Evolutionary conservation across 2,797 vertebrate genomes (phyloP).

Genomic region (Pangasius djambal): DNA sequence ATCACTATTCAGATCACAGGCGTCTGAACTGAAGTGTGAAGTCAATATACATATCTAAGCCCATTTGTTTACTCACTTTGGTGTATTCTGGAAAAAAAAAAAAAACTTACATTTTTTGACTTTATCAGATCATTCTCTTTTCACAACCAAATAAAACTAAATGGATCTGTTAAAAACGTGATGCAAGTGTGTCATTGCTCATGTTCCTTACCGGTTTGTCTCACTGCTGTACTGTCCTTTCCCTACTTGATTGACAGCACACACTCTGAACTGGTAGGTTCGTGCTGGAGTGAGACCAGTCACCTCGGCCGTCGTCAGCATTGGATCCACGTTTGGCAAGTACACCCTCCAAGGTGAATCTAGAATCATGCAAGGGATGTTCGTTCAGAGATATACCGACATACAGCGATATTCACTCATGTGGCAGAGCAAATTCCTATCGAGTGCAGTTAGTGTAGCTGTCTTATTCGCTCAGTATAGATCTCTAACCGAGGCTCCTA

Average conservation of each 20-base stretch:
- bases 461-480: constrained; percentile 26
- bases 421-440: neutral
- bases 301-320: constrained; percentile 78
- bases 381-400: neutral
- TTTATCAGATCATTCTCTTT: neutral
- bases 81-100: neutral
- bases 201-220: constrained; percentile 85
- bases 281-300: constrained; percentile 89
- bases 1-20: constrained; percentile 24
- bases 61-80: constrained; percentile 16
- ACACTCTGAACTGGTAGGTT: constrained; percentile 94
- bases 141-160: neutral
- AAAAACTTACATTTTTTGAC: neutral
- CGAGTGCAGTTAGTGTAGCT: constrained; percentile 12
- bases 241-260: constrained; percentile 94
- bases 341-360: constrained; percentile 97
- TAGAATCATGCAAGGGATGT: constrained; percentile 57
- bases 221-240: constrained; percentile 90
- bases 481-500: constrained; percentile 46
- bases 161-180: neutral
- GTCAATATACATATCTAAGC: constrained; percentile 8
- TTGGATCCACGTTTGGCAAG: constrained; percentile 83
- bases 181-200: neutral
- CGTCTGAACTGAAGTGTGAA: constrained; percentile 18
- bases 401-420: neutral